Base-by-base conservation (phyloP, 1,140 invertebrate species). In the Lerema accius region DNA sequence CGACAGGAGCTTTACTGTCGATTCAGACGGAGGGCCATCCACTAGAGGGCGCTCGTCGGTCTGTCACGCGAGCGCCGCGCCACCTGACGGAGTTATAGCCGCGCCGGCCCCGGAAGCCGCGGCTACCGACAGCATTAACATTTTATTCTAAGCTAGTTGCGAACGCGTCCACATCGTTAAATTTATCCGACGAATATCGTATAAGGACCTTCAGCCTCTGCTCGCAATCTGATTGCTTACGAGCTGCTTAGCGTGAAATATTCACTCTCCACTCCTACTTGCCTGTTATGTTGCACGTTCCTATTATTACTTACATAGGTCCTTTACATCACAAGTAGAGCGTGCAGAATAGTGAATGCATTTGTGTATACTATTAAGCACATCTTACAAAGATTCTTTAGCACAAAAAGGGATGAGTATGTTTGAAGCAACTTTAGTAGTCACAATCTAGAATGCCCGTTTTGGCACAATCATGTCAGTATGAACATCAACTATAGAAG, bases 181-280 rank as follows among this genome's bases (percentile, higher is more conserved):
- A 56, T 56, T 56, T 56, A 56, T 56, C 53, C 53, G 53, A 32
- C 23, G 53, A 56, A 56, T 58, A 58, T 45, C 53, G 26, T 58
- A 58, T 58, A 28, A 58, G 53, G 23, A 58, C 53, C 40, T 58
- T 32, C 42, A 28, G 26, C 53, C 53, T 58, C n/a, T 19, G 32
- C 53, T 32, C 39, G 40, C 37, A 42, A 45, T 58, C 26, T 35
- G 40, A 45, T 58, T 58, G 28, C 40, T 56, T 58, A 45, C 16
- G 40, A 32, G 53, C 39, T 56, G 14, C 14, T 56, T 45, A 42
- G 26, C 4, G 3, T 37, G 35, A 32, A 32, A 32, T 32, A 32
- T 32, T 32, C 28, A 7, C 2, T 23, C 3, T 23, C 23, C n/a
- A n/a, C n/a, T n/a, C n/a, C n/a, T n/a, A n/a, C n/a, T n/a, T n/a